Evolutionary conservation across 2,797 vertebrate species (phyloP), one percentile per base, ranked within the genome.

Genomic region (Oophaga sylvatica): DNA sequence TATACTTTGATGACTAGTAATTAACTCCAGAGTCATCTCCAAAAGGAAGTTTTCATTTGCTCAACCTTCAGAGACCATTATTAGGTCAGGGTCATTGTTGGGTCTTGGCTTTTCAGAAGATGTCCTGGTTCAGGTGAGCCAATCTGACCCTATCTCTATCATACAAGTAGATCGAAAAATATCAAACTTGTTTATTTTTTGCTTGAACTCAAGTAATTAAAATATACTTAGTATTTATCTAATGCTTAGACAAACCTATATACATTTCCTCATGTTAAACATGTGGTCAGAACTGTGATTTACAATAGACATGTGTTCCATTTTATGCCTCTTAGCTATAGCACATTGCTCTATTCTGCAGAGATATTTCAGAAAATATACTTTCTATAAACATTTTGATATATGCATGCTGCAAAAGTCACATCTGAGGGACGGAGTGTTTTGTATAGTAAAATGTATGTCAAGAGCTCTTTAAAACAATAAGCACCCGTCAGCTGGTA

Each of bases 391-490:
- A 83, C 81, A 73, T 83, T 83, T 83, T 60, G 67, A 71, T 83
- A 31, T 57, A 73, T 59, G 68, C 60, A 73, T 70, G 26, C 73
- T 57, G 68, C 53, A 57, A 53, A 63, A 56, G 59, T 70, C 87
- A 84, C 87, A 88, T 88, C 76, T 63, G 56, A 84, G 35, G 75
- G 80, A 7, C 67, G 68, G 31, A 84, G 76, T 84, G 77, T 79
- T 84, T 84, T 71, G 62, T 76, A 56, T 65, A 31, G 67, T 75
- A 80, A 87, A 75, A 88, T 81, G 70, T 56, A 88, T 81, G 82
- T 88, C 82, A 88, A 85, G 80, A 65, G 31, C 76, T 80, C 77
- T 80, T 71, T 80, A 73, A 65, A 84, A 81, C 75, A 88, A 85
- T 88, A 88, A 88, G 82, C 87, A 85, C 22, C n/a, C 85, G 87